Percentiles rank a stretch among this genome's conserved stretches.
Conservation (phyloP, 2,113 vertebrate species). For the Proteles cristata region DNA sequence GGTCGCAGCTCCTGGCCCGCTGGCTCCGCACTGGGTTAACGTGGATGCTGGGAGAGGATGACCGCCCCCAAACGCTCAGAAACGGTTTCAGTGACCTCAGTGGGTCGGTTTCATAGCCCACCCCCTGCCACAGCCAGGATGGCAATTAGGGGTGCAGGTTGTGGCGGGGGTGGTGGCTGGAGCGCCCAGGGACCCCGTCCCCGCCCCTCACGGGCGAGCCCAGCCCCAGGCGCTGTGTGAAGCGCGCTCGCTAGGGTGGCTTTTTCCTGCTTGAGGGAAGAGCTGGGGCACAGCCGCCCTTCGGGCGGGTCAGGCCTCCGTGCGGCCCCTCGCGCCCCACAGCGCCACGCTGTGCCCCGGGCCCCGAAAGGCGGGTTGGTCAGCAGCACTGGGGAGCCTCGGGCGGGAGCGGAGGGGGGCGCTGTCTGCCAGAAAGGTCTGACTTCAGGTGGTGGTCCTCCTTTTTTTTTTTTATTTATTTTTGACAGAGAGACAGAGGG, state of each 20-base stretch:
- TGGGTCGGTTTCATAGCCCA: neutral
- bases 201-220: neutral
- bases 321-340: neutral
- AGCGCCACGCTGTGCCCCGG: neutral
- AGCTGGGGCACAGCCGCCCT: neutral
- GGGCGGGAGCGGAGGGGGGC: neutral
- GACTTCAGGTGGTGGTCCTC: neutral
- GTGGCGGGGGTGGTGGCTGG: neutral
- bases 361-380: no score
- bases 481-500: no score
- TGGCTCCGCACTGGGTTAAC: neutral
- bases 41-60: neutral
- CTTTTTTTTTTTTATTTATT: no score
- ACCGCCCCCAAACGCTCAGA: neutral
- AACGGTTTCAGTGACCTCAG: neutral
- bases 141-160: neutral
- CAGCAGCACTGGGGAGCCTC: neutral
- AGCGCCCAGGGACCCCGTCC: neutral
- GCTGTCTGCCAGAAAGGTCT: no score
- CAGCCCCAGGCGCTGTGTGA: neutral
- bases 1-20: neutral
- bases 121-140: neutral
- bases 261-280: neutral
- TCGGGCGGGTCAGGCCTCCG: neutral
- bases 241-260: neutral